Evolutionary conservation across 2,888 invertebrate species (phyloP).

Genomic region (Trimorus sp.): DNA sequence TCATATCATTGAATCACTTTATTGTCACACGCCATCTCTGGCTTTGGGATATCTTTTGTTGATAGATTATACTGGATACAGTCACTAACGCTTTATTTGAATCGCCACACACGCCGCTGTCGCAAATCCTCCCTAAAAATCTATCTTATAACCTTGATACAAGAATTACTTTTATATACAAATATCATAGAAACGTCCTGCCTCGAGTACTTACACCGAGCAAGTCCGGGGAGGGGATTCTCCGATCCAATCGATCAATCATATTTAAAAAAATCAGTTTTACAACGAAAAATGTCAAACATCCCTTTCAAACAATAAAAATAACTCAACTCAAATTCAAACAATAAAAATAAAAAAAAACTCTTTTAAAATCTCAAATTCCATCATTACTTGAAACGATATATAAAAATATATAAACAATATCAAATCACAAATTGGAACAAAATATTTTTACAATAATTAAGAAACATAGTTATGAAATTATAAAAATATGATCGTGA

Average conservation of each 20-base stretch:
- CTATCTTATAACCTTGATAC: constrained; percentile 36
- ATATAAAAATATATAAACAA: no score
- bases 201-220: constrained; percentile 17
- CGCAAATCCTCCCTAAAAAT: constrained; percentile 48
- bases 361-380: no score
- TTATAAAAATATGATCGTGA: no score
- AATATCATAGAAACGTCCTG: constrained; percentile 47
- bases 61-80: constrained; percentile 80
- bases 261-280: no score
- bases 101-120: constrained; percentile 70
- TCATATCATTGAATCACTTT: constrained; percentile 80
- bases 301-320: no score
- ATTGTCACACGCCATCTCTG: constrained; percentile 81
- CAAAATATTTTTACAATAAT: no score
- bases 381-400: no score
- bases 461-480: no score
- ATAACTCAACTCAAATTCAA: no score
- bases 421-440: no score
- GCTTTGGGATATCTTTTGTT: constrained; percentile 81
- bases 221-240: constrained; percentile 38
- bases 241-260: not conserved
- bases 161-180: constrained; percentile 54
- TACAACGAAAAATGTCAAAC: no score
- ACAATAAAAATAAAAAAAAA: no score
- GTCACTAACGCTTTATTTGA: constrained; percentile 79